Conservation (phyloP, 2,797 vertebrate genomes). For the Onychomys leucogaster region DNA sequence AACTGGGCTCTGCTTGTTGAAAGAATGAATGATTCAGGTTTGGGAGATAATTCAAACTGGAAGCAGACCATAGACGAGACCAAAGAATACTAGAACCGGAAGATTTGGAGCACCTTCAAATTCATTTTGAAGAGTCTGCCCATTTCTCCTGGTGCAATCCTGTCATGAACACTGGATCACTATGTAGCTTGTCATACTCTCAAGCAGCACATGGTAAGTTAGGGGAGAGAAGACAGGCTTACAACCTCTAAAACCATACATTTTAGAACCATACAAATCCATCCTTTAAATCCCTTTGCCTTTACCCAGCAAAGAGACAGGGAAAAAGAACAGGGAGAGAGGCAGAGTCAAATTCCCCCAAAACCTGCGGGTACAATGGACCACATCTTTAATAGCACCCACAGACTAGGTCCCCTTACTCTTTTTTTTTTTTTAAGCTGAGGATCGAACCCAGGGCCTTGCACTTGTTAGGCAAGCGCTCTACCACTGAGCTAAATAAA, state of each 20-base stretch:
- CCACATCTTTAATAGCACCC: neutral
- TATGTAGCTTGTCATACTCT: neutral
- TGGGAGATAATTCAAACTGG: constrained; percentile 22
- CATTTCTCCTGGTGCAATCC: neutral
- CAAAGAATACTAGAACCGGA: neutral
- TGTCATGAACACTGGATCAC: neutral
- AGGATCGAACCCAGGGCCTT: no score
- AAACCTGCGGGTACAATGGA: neutral
- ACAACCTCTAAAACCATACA: neutral
- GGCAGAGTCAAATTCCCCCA: neutral
- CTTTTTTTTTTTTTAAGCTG: no score
- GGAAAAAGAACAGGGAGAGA: constrained; percentile 30
- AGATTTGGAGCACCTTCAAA: neutral
- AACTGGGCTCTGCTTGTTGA: constrained; percentile 14
- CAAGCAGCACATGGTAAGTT: neutral
- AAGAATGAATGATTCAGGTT: constrained; percentile 41
- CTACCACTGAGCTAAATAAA: no score
- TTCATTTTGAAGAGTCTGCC: constrained; percentile 17
- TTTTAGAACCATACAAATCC: neutral
- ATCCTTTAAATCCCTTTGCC: neutral
- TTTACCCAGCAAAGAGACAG: neutral
- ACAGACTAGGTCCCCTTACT: neutral
- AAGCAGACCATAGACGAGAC: neutral
- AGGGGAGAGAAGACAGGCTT: neutral
- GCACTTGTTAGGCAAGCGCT: no score